These are phyloP conservation scores for Folsomia candida DNA, from an alignment of 2,888 invertebrate species.

Conservation along the genomic window DNA sequence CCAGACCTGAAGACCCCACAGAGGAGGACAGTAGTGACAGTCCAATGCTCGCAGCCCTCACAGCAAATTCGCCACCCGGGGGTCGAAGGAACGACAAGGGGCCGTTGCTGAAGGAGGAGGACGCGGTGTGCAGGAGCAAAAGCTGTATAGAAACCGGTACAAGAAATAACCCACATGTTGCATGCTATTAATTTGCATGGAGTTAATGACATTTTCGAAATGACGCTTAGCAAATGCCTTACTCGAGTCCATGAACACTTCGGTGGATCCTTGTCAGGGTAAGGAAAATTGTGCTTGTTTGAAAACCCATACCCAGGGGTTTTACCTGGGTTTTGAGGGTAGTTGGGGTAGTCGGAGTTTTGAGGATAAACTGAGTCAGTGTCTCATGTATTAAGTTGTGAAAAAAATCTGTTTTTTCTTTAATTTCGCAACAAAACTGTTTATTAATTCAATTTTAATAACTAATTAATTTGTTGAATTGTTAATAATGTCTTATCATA, in stretches of 20 bases:
- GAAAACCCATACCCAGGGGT: too few species aligned
- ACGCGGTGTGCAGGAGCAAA: neutral
- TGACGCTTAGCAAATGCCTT: conserved; percentile 5
- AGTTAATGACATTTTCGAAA: too few species aligned
- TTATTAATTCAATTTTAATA: too few species aligned
- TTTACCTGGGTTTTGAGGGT: too few species aligned
- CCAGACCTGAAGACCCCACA: neutral
- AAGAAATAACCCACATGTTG: neutral
- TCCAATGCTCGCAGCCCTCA: neutral
- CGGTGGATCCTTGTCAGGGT: conserved; percentile 8
- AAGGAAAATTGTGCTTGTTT: too few species aligned
- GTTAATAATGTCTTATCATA: neutral
- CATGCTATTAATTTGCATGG: too few species aligned
- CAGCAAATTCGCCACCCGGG: neutral
- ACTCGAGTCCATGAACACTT: conserved; percentile 23
- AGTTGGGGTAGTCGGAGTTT: too few species aligned
- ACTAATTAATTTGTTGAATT: neutral
- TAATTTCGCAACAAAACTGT: too few species aligned
- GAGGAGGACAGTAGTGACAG: neutral
- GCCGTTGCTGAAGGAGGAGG: neutral
- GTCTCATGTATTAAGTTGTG: too few species aligned
- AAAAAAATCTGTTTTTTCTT: too few species aligned
- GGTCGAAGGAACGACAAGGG: conserved; percentile 2
- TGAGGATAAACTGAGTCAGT: too few species aligned
- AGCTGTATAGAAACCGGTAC: conserved; percentile 2